Conservation (phyloP, 2,888 invertebrate species). For the Campaea margaritaria region DNA sequence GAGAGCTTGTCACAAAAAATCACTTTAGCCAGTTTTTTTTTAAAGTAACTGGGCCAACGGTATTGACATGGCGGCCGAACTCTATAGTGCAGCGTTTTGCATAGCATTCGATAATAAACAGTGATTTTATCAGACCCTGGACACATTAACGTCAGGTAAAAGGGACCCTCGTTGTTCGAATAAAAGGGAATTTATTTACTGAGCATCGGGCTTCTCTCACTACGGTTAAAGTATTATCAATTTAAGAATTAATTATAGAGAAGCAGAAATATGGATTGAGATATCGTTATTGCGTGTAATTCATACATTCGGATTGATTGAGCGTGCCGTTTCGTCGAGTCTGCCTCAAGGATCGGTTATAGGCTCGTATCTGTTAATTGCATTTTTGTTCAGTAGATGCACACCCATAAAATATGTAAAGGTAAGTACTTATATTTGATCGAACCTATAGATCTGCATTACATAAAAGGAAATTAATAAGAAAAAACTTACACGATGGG, state of each 20-base stretch:
- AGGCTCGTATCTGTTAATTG: constrained; percentile 3
- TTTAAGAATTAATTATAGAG: constrained; percentile 29
- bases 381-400: not conserved
- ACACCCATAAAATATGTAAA: not conserved
- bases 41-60: not conserved
- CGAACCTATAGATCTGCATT: too few relatives aligned
- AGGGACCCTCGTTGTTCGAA: constrained; percentile 8
- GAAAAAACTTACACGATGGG: too few relatives aligned
- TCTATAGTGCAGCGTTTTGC: constrained; percentile 12
- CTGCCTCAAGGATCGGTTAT: constrained; percentile 9
- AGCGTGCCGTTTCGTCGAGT: not conserved
- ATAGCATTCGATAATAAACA: constrained; percentile 49
- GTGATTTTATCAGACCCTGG: constrained; percentile 47
- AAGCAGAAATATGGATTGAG: constrained; percentile 22
- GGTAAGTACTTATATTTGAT: too few relatives aligned
- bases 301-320: constrained; percentile 7
- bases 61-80: not conserved
- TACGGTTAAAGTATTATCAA: constrained; percentile 5
- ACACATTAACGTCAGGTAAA: constrained; percentile 51
- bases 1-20: too few relatives aligned
- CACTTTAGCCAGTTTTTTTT: too few relatives aligned
- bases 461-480: too few relatives aligned
- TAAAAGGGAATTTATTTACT: constrained; percentile 35
- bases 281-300: constrained; percentile 20
- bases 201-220: not conserved